phyloP scores from a whole-genome alignment of 1,140 invertebrate genomes.

The Pentalonia nigronervosa region DNA sequence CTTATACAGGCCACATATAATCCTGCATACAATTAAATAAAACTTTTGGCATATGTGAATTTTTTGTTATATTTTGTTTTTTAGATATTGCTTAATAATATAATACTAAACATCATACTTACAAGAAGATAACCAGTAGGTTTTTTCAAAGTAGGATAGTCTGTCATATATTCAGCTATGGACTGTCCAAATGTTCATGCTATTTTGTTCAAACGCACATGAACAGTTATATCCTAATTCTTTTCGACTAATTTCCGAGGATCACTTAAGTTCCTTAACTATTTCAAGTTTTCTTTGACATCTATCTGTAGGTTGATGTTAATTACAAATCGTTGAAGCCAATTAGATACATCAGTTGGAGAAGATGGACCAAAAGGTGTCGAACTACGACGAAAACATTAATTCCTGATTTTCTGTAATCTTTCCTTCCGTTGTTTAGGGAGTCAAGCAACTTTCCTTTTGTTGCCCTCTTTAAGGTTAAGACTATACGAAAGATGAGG shows the following conservation, averaged over 20 bases:
- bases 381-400: background rate
- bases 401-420: background rate
- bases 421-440: background rate
- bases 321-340: background rate
- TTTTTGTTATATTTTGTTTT: too few species aligned
- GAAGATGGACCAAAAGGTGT: background rate
- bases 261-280: background rate
- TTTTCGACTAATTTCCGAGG: background rate
- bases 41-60: too few species aligned
- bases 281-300: background rate
- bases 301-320: background rate
- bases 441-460: constrained; percentile 25
- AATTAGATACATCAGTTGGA: background rate
- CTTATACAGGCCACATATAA: too few species aligned
- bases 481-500: background rate
- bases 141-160: constrained; percentile 11
- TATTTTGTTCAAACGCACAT: background rate
- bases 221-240: background rate
- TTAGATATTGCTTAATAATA: too few species aligned
- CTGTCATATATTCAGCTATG: background rate
- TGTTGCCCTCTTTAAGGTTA: background rate
- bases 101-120: background rate
- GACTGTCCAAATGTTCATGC: background rate
- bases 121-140: constrained; percentile 11
- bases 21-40: too few species aligned